Evolutionary conservation across 1,140 invertebrate species (phyloP).

Genomic region (Apis florea): DNA sequence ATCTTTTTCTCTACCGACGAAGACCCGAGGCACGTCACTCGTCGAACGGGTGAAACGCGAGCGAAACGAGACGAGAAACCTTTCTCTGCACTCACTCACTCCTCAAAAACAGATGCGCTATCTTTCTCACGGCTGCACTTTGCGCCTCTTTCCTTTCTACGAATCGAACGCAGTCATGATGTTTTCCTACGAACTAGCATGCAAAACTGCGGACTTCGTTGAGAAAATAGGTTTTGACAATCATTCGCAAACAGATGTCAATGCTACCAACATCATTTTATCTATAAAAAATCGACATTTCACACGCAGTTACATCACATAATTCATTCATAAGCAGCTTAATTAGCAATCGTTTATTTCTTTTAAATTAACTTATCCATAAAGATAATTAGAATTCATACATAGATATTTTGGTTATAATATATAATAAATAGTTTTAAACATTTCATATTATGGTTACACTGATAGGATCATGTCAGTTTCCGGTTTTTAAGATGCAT

Average conservation of each 20-base stretch:
- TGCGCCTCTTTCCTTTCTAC: slow-evolving; percentile 32
- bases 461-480: slow-evolving; percentile 8
- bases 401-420: not conserved
- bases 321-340: not conserved
- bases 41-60: slow-evolving; percentile 43
- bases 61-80: slow-evolving; percentile 32
- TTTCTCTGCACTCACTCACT: slow-evolving; percentile 44
- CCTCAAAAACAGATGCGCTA: slow-evolving; percentile 9
- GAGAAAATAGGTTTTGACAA: slow-evolving; percentile 76
- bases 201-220: slow-evolving; percentile 42
- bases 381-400: not conserved
- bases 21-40: slow-evolving; percentile 52
- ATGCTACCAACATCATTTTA: slow-evolving; percentile 47
- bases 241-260: slow-evolving; percentile 73
- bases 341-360: not conserved
- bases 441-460: slow-evolving; percentile 3
- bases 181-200: slow-evolving; percentile 42
- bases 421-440: not conserved
- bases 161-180: slow-evolving; percentile 40
- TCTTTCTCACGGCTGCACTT: slow-evolving; percentile 18
- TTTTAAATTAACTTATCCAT: not conserved
- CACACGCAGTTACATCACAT: slow-evolving; percentile 49
- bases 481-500: slow-evolving; percentile 39
- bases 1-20: slow-evolving; percentile 44
- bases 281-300: slow-evolving; percentile 19